These are phyloP conservation scores for Tiaroga cobitis DNA, from an alignment of 2,797 vertebrate species.

Conservation along the genomic window DNA sequence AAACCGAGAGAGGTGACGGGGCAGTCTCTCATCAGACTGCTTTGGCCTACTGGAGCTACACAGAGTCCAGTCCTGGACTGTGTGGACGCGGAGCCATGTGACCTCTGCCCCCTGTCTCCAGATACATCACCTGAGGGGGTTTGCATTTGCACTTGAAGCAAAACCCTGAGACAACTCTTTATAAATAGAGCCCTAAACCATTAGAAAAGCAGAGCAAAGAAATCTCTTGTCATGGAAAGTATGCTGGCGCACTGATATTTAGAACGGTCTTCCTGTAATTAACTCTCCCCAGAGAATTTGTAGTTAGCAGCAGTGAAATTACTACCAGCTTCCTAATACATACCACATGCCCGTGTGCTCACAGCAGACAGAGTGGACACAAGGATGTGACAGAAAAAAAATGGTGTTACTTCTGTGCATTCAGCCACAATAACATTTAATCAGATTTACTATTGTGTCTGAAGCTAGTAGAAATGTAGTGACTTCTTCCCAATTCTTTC, in stretches of 20 bases:
- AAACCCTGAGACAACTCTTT: constrained; percentile 60
- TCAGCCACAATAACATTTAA: constrained; percentile 6
- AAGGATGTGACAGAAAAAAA: constrained; percentile 64
- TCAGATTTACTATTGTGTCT: constrained; percentile 23
- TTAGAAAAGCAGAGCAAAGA: constrained; percentile 82
- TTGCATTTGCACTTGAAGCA: constrained; percentile 70
- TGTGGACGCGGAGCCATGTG: constrained; percentile 52
- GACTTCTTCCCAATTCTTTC: background rate
- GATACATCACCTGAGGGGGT: constrained; percentile 68
- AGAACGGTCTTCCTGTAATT: constrained; percentile 99
- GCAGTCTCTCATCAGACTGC: constrained; percentile 30
- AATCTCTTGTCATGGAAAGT: constrained; percentile 95
- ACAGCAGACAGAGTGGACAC: constrained; percentile 73
- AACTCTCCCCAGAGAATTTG: constrained; percentile 98
- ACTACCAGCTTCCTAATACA: constrained; percentile 97
- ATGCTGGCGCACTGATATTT: constrained; percentile 95
- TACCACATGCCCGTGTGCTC: constrained; percentile 92
- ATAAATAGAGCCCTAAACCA: constrained; percentile 72
- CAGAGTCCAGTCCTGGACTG: constrained; percentile 45
- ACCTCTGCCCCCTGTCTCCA: constrained; percentile 44
- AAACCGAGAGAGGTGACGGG: constrained; percentile 65
- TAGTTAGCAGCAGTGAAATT: constrained; percentile 99
- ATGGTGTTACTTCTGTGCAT: constrained; percentile 48
- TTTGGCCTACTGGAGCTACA: constrained; percentile 25
- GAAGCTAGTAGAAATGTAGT: background rate